Evolutionary conservation across 2,888 invertebrate species (phyloP), one percentile per base, ranked within the genome.

Genomic region (Mactromeris polynyma): DNA sequence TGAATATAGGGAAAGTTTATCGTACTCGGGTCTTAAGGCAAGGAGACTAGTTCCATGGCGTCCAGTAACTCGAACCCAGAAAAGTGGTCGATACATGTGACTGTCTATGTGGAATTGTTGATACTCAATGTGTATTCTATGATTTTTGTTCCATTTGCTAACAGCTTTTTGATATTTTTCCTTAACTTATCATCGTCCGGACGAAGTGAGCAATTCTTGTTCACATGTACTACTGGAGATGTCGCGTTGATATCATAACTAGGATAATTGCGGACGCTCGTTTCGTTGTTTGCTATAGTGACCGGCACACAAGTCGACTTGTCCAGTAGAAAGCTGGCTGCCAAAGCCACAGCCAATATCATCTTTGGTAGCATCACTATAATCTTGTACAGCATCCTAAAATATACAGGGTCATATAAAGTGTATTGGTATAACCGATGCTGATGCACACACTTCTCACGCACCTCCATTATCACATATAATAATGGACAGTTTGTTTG

Each of bases 21-120:
- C 94, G 86, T 94, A 95, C 86, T 95, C 94, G 42, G 94, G 93
- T n/a, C 93, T 91, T 79, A 96, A 90, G 51, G 94, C 91, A 69
- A 96, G 84, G 46, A 96, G 87, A 17, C 93, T 93, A 31, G 92
- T 89, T 6, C 95, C 95, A 54, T 95, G 95, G 7, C 87, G 84
- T 21, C 93, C 89, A 6, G 90, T 86, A 1, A 92, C 92, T 11
- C 94, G 90, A 31, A 89, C 89, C 95, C 95, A 95, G 42, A 54
- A 82, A 21, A 89, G 77, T 19, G 90, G 90, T 73, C 83, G 87
- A 19, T 85, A 91, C 42, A 89, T 51, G 3, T 26, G n/a, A 19
- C 79, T 69, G 26, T 86, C 40, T 0, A 31, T n/a, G 33, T 86
- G 19, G 69, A 79, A 64, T 78, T 80, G 31, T 89, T 81, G 6